These are phyloP conservation scores for Halocynthia aurantium DNA, from an alignment of 23 tunicate genomes.

Conservation along the genomic window DNA sequence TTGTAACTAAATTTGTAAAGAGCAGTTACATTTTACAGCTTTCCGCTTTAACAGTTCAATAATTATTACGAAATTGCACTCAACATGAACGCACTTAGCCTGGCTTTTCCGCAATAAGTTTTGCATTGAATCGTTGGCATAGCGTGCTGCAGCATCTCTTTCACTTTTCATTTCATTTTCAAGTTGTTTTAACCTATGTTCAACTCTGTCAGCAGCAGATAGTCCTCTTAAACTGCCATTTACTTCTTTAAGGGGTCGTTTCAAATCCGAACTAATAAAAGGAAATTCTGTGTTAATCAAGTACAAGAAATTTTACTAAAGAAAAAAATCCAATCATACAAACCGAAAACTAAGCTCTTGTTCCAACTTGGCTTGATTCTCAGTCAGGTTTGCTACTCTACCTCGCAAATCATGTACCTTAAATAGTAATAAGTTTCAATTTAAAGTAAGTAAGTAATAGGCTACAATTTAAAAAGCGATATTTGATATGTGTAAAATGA, in stretches of 20 bases:
- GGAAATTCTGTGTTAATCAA: no score
- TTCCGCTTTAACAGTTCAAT: constrained; percentile 1
- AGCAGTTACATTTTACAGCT: not conserved
- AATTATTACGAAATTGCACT: not conserved
- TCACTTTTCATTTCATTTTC: constrained; percentile 64
- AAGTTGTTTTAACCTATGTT: constrained; percentile 71
- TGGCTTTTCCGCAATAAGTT: constrained; percentile 60
- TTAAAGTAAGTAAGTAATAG: not conserved
- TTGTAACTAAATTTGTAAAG: not conserved
- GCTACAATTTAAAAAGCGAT: no score
- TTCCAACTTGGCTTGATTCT: constrained; percentile 63
- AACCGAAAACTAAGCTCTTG: constrained; percentile 30
- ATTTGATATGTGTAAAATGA: no score
- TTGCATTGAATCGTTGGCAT: constrained; percentile 49
- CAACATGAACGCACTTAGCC: constrained; percentile 35
- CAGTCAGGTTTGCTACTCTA: constrained; percentile 40
- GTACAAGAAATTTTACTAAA: no score
- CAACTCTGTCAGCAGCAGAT: constrained; percentile 74
- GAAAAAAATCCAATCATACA: no score
- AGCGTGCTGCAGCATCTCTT: constrained; percentile 50
- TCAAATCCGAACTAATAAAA: constrained; percentile 4
- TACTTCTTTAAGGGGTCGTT: constrained; percentile 30
- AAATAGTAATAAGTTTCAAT: not conserved
- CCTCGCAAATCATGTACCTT: constrained; percentile 50
- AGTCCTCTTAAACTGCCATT: constrained; percentile 14